These are phyloP conservation scores for Lethenteron reissneri DNA, from an alignment of 2,113 vertebrate species.

Conservation along the genomic window DNA sequence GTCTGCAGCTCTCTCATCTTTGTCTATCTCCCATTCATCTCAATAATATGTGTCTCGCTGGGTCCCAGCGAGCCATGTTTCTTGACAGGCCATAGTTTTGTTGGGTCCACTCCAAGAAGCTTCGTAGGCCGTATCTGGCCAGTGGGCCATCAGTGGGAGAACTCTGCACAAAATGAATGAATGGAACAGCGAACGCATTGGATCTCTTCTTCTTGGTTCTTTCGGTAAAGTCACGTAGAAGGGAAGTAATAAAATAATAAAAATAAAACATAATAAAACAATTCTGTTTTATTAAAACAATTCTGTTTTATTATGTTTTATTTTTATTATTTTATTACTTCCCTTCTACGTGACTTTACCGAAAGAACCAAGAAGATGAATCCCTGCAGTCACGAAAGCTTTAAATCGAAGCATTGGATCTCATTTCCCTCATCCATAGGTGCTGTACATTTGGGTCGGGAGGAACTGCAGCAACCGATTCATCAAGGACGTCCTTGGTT, in stretches of 20 bases:
- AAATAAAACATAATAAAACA: too few relatives aligned
- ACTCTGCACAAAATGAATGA: background rate
- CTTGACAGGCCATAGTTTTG: background rate
- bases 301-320: too few relatives aligned
- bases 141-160: background rate
- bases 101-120: background rate
- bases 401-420: background rate
- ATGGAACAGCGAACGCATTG: background rate
- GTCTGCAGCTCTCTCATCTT: too few relatives aligned
- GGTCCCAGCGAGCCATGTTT: background rate
- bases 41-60: background rate
- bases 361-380: too few relatives aligned
- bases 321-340: too few relatives aligned
- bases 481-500: slow-evolving; percentile 76
- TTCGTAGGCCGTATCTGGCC: background rate
- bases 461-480: slow-evolving; percentile 55
- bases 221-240: too few relatives aligned
- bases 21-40: too few relatives aligned
- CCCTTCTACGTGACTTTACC: too few relatives aligned
- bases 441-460: slow-evolving; percentile 77
- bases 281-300: too few relatives aligned
- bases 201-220: too few relatives aligned
- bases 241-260: too few relatives aligned
- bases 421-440: slow-evolving; percentile 21
- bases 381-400: too few relatives aligned